Evolutionary conservation across 30 jellyfish, hydroid and myxozoan species (phyloP).

Genomic region (Cassiopea andromeda): DNA sequence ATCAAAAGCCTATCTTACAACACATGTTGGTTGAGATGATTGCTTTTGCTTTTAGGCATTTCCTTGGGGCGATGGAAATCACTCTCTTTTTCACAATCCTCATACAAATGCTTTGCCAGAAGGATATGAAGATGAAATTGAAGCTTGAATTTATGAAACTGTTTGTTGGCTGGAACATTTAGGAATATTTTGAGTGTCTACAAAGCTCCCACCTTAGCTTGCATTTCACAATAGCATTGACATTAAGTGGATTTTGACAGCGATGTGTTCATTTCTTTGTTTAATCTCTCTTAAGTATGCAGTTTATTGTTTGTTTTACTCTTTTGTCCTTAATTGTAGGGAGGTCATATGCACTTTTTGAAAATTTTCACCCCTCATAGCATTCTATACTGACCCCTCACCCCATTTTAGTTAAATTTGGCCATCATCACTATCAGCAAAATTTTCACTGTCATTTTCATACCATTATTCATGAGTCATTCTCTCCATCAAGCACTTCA

Average conservation of each 20-base stretch:
- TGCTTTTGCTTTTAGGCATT: constrained; percentile 75
- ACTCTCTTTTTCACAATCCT: constrained; percentile 86
- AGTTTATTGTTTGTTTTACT: too few species aligned
- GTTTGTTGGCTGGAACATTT: background rate
- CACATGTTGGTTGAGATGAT: too few species aligned
- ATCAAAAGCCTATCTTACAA: too few species aligned
- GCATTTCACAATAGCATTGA: background rate
- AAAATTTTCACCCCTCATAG: too few species aligned
- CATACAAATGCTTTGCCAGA: constrained; percentile 94
- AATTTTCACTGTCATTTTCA: too few species aligned
- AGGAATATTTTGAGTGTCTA: constrained; percentile 15
- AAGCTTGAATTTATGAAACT: background rate
- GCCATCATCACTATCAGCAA: too few species aligned
- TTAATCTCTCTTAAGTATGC: background rate
- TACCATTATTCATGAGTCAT: too few species aligned
- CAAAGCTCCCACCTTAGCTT: background rate
- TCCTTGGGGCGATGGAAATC: constrained; percentile 99
- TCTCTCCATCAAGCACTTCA: too few species aligned
- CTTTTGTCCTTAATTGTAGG: too few species aligned
- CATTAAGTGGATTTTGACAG: background rate
- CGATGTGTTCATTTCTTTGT: background rate
- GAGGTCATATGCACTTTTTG: too few species aligned
- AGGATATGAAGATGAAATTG: constrained; percentile 85
- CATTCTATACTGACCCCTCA: too few species aligned
- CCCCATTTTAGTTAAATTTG: too few species aligned